Conservation (phyloP, 2,797 vertebrate genomes). For the Scomberomorus guttatus region DNA sequence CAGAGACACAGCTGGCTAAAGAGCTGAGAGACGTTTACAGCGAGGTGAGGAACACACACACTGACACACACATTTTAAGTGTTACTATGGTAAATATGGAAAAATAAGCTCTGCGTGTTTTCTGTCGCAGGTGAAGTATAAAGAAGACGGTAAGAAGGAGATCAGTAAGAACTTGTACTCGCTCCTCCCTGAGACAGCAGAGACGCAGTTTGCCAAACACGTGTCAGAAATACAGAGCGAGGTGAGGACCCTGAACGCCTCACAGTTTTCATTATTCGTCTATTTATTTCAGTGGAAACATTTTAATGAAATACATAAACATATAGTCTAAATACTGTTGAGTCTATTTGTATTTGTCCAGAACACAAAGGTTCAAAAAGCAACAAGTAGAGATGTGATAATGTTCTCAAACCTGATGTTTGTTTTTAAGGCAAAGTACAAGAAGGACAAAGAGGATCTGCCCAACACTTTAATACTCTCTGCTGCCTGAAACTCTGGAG, state of each 20-base stretch:
- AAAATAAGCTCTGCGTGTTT: neutral
- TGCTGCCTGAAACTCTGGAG: constrained; percentile 66
- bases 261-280: too few relatives aligned
- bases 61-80: neutral
- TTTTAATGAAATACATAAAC: too few relatives aligned
- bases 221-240: constrained; percentile 74
- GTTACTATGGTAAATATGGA: too few relatives aligned
- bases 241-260: constrained; percentile 66
- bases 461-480: constrained; percentile 39
- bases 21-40: constrained; percentile 89
- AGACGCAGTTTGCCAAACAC: constrained; percentile 60
- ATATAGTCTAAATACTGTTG: too few relatives aligned
- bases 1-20: constrained; percentile 89
- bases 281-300: too few relatives aligned
- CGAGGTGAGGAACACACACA: constrained; percentile 81
- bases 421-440: constrained; percentile 30
- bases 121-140: constrained; percentile 72
- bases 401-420: too few relatives aligned
- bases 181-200: constrained; percentile 71
- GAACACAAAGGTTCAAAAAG: neutral
- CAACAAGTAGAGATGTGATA: too few relatives aligned
- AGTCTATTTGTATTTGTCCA: too few relatives aligned
- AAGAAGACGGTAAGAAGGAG: constrained; percentile 69
- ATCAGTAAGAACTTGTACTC: constrained; percentile 85
- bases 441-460: constrained; percentile 49